Conservation (phyloP, 2,113 vertebrate genomes). For the Pantherophis guttatus region DNA sequence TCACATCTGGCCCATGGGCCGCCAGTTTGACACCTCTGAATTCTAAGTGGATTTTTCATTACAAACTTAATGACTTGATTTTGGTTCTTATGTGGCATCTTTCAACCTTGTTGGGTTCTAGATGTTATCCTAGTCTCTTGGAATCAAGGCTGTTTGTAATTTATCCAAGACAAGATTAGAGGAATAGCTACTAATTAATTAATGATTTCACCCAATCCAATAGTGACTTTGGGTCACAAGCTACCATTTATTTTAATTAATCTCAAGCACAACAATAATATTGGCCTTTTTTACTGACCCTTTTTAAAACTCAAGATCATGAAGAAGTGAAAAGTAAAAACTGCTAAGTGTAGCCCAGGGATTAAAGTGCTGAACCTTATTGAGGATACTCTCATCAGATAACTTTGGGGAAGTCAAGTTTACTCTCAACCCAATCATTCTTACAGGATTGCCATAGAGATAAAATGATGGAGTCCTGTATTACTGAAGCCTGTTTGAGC, state of each 20-base stretch:
- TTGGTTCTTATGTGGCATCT: neutral
- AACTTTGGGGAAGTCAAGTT: neutral
- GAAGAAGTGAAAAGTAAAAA: neutral
- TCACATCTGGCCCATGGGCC: too few species aligned
- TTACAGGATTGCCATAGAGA: neutral
- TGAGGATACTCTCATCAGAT: neutral
- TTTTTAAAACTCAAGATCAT: neutral
- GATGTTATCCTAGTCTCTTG: neutral
- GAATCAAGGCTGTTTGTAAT: neutral
- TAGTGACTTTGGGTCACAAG: neutral
- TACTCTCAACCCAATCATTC: neutral
- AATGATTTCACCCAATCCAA: neutral
- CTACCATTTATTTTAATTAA: neutral
- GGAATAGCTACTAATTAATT: neutral
- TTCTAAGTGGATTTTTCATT: neutral
- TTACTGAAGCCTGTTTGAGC: neutral
- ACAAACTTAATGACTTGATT: neutral
- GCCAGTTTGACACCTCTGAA: too few species aligned
- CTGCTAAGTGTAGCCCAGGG: neutral
- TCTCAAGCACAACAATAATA: slow-evolving; percentile 3
- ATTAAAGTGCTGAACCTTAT: neutral
- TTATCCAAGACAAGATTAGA: neutral
- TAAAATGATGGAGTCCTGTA: neutral
- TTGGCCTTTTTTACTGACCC: neutral
- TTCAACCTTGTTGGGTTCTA: neutral